Evolutionary conservation across 2,113 vertebrate genomes (phyloP).

Genomic region (Periophthalmodon schlosseri): DNA sequence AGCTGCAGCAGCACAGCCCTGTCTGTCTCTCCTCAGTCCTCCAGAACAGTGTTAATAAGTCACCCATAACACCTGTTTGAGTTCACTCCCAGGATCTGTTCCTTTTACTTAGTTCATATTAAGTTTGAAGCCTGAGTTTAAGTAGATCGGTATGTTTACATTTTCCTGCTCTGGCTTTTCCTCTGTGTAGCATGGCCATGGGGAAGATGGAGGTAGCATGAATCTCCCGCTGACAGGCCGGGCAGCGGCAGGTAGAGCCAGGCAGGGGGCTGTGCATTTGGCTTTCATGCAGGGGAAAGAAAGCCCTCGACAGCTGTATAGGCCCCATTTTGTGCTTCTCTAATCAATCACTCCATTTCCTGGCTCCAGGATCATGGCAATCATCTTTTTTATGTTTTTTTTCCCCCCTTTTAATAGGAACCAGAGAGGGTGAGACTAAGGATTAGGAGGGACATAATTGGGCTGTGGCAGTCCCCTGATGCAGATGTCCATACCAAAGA

Average conservation of each 20-base stretch:
- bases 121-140: slow-evolving; percentile 33
- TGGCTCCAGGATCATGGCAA: slow-evolving; percentile 64
- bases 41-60: slow-evolving; percentile 43
- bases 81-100: slow-evolving; percentile 20
- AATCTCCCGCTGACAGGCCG: slow-evolving; percentile 47
- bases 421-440: slow-evolving; percentile 45
- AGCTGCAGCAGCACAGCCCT: slow-evolving; percentile 27
- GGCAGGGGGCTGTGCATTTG: slow-evolving; percentile 1
- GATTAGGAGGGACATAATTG: slow-evolving; percentile 60
- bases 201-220: slow-evolving; percentile 46
- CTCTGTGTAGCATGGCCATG: slow-evolving; percentile 48
- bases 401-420: slow-evolving; percentile 35
- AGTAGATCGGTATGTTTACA: slow-evolving; percentile 41
- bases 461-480: slow-evolving; percentile 64
- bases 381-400: slow-evolving; percentile 32
- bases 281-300: slow-evolving; percentile 40
- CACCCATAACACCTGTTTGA: slow-evolving; percentile 32
- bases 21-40: slow-evolving; percentile 21
- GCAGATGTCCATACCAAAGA: slow-evolving; percentile 90
- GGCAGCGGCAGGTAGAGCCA: slow-evolving; percentile 34
- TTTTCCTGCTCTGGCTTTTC: slow-evolving; percentile 44
- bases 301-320: slow-evolving; percentile 36
- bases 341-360: slow-evolving; percentile 65
- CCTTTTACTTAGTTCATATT: slow-evolving; percentile 1
- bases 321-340: slow-evolving; percentile 48